Base-by-base conservation (phyloP, 2,797 vertebrate genomes). In the Morus bassanus region DNA sequence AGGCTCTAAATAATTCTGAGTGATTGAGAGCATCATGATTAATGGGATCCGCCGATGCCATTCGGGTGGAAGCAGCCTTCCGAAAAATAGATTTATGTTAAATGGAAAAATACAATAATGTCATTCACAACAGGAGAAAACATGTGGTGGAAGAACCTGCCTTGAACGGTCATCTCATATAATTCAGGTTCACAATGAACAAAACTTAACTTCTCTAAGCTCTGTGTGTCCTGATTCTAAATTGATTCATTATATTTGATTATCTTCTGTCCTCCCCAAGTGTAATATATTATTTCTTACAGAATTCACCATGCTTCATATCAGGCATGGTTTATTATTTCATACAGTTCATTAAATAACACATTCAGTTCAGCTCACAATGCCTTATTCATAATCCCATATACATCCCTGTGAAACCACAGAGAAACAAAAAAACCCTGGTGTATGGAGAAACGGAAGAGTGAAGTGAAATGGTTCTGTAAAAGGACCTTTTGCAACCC, bases 81-180 rank as follows among this genome's bases (percentile, higher is more conserved):
- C 21, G 2, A 94, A 95, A 96, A 96, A 97, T 91, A 79, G 95
- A 96, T 97, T 96, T 97, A 96, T 95, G 96, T 96, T 91, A 97
- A 97, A 97, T 81, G 82, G 93, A 59, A 92, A 95, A 97, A 95
- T 81, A 92, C 93, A 95, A 88, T 95, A 96, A 96, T 96, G 93
- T 78, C 96, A 94, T 89, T 96, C 93, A 97, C 91, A 90, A 95
- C 92, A 95, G 87, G 81, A 94, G 89, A 76, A 96, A 93, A 93
- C 94, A 79, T 39, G 6, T 0, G 0, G 50, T 19, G 7, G 80
- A 84, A 91, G 88, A 67, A 88, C 73, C 93, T 93, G 84, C 76
- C 75, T 61, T 59, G 79, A 59, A 89, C 0, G 1, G 73, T 59
- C 28, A 0, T 69, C 88, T 75, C 79, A 72, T 69, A 35, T 59